Base-by-base conservation (phyloP, 2,797 vertebrate species). In the Hoplostethus mediterraneus region DNA sequence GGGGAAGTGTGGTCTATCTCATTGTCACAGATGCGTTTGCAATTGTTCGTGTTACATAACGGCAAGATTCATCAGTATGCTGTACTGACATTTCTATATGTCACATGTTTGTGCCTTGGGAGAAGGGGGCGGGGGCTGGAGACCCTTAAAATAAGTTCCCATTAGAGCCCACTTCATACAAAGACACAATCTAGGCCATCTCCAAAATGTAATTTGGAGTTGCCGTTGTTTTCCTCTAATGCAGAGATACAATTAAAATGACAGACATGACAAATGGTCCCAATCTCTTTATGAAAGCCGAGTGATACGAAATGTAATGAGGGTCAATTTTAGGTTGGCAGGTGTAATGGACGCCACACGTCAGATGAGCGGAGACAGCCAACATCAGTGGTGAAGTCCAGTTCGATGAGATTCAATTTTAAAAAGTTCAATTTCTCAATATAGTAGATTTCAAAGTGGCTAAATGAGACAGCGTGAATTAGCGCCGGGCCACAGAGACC, bases 191-290 rank as follows among this genome's bases (percentile, higher is more conserved):
- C 72, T 71, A 28, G 69, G 75, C 58, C 63, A 67, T 69, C 17
- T 14, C 65, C 67, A 77, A 85, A 88, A 84, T 44, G 63, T 77
- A 87, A 90, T 87, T 89, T 87, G 67, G 56, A 53, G 56, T 12
- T 30, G 70, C 58, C 53, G 14, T 69, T 28, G 60, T 65, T 80
- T 85, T 80, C 36, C 2, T 44, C 76, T 69, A 67, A 82, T 74
- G 77, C 75, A 60, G 73, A 79, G 87, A 89, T 85, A 85, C 70
- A 86, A 91, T 90, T 81, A 85, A 73, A 70, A 79, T 81, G 90
- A 92, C 89, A 90, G 74, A 79, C 77, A 81, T 90, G 87, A 92
- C 87, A 87, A 90, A 92, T 82, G 79, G 80, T 66, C 57, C 75
- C 68, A 86, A 84, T 91, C 84, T 87, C 45, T 73, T 63, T 57